phyloP scores from a whole-genome alignment of 1,140 invertebrate species.

The Drosophila insularis region DNA sequence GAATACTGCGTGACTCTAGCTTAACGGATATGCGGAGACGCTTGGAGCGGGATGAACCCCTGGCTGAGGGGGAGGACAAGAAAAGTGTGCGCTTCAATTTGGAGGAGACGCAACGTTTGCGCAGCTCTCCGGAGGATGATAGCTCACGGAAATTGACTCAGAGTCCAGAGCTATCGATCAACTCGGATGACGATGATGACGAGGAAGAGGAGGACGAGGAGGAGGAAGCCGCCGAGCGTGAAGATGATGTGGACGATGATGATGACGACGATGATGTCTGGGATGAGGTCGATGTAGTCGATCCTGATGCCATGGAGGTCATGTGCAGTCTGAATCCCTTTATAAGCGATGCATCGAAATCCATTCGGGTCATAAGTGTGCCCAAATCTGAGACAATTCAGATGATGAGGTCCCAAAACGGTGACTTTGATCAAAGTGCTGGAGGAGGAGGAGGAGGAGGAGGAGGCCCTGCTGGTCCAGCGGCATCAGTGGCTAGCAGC shows the following conservation, averaged over 20 bases:
- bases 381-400: constrained; percentile 64
- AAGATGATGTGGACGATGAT: constrained; percentile 32
- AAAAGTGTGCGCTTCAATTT: constrained; percentile 88
- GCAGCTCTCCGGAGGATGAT: constrained; percentile 47
- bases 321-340: constrained; percentile 56
- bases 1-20: constrained; percentile 88
- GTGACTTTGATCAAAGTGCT: constrained; percentile 18
- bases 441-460: neutral
- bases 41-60: constrained; percentile 49
- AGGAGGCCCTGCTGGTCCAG: neutral
- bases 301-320: constrained; percentile 58
- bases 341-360: constrained; percentile 46
- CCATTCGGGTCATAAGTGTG: constrained; percentile 61
- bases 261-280: constrained; percentile 45
- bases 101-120: constrained; percentile 75
- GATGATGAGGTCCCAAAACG: constrained; percentile 48
- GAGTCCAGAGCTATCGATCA: constrained; percentile 46
- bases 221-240: constrained; percentile 21
- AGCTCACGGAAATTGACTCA: constrained; percentile 31
- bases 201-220: constrained; percentile 44
- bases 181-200: constrained; percentile 42
- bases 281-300: constrained; percentile 38
- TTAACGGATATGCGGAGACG: constrained; percentile 83
- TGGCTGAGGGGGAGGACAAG: constrained; percentile 72
- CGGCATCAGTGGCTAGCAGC: constrained; percentile 6